phyloP scores from a whole-genome alignment of 2,113 vertebrate genomes.

The Leucoraja erinaceus region DNA sequence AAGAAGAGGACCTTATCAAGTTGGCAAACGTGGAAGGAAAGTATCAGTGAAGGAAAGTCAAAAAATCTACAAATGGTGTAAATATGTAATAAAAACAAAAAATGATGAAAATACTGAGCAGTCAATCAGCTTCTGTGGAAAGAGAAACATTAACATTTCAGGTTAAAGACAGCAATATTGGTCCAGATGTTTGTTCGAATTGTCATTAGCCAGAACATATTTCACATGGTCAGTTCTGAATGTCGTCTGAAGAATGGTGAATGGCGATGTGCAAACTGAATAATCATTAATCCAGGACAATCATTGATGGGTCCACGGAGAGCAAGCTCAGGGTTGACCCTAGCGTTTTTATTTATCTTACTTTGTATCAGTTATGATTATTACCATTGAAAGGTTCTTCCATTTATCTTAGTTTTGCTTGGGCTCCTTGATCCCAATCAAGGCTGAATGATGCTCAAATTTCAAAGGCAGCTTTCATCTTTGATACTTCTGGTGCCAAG shows the following conservation, averaged over 20 bases:
- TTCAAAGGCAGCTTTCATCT: neutral
- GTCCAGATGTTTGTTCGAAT: neutral
- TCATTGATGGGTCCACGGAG: neutral
- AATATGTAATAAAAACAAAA: too few relatives aligned
- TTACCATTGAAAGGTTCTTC: neutral
- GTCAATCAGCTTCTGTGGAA: too few relatives aligned
- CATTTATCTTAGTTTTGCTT: neutral
- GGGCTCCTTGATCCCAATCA: neutral
- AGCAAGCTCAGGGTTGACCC: neutral
- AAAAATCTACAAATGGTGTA: too few relatives aligned
- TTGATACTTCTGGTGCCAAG: neutral
- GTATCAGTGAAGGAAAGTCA: too few relatives aligned
- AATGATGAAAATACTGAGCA: too few relatives aligned
- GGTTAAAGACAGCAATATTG: neutral
- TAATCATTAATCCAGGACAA: neutral
- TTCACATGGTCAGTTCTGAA: neutral
- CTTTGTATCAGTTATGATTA: neutral
- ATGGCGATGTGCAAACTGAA: neutral
- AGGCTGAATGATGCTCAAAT: neutral
- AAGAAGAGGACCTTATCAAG: too few relatives aligned
- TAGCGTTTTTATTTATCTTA: neutral
- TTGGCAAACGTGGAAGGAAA: too few relatives aligned
- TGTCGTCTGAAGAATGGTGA: neutral
- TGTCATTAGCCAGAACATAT: neutral
- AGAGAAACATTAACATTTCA: too few relatives aligned